Evolutionary conservation across 2,797 vertebrate species (phyloP), one percentile per base, ranked within the genome.

Genomic region (Takifugu ocellatus): DNA sequence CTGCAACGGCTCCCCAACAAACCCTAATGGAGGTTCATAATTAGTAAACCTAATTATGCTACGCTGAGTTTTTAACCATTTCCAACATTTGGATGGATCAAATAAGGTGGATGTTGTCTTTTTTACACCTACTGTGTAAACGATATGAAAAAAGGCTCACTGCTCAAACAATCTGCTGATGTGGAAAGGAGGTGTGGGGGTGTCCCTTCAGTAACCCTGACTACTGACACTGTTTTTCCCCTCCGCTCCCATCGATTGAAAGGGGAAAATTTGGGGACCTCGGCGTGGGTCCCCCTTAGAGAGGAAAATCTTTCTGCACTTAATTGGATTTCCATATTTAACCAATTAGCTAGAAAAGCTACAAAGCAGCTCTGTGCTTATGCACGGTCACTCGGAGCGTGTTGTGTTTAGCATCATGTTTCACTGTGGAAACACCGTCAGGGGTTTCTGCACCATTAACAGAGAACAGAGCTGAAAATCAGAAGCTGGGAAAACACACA

Each of bases 251-350:
- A 66, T 69, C 79, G 75, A 89, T 75, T 81, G 76, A 85, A 81
- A 78, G 74, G 79, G 71, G 72, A 81, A 17, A 75, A 66, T 82
- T 81, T 66, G 68, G 79, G 85, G 67, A 79, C 68, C 74, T 71
- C 68, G 68, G 80, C 82, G 82, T 53, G 57, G 62, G 58, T 31
- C 67, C 76, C 65, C 57, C 63, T 58, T 36, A 59, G 61, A 81
- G 72, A 76, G 75, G 69, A 78, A 83, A 85, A 78, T 75, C 71
- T 70, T 72, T 75, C 66, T 63, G 67, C 52, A 59, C 62, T 75
- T 90, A 90, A 91, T 90, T 90, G 86, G 83, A 88, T 92, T 90
- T 92, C 88, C 90, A 92, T 81, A 75, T 91, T 92, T 87, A 88
- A 88, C 84, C 88, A 89, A 91, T 92, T 90, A 91, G 82, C 77